Evolutionary conservation across 1,140 invertebrate species (phyloP).

Genomic region (Drosophila mayri): DNA sequence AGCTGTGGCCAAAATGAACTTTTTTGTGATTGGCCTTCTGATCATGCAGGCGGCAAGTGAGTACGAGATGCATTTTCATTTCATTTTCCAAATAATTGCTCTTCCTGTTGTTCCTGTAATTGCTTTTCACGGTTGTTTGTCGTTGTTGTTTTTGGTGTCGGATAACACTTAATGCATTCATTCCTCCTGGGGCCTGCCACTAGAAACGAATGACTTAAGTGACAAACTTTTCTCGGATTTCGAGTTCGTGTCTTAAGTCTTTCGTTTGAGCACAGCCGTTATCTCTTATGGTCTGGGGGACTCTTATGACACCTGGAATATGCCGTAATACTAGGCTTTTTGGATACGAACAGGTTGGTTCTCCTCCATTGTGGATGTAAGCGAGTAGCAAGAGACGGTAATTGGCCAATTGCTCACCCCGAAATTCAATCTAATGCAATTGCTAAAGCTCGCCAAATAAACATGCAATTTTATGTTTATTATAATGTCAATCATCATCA

Average conservation of each 20-base stretch:
- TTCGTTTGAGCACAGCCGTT: conserved; percentile 25
- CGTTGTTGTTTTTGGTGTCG: conserved; percentile 24
- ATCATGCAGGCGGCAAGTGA: conserved; percentile 84
- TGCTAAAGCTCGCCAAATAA: not conserved
- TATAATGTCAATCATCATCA: conserved; percentile 12
- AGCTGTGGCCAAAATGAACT: conserved; percentile 72
- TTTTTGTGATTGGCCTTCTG: conserved; percentile 82
- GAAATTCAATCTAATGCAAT: conserved; percentile 3
- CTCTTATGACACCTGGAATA: conserved; percentile 48
- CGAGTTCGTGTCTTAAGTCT: conserved; percentile 64
- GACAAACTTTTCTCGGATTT: conserved; percentile 33
- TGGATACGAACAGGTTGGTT: conserved; percentile 24
- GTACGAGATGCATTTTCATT: conserved; percentile 52
- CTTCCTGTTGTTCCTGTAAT: conserved; percentile 35
- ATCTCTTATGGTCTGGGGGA: conserved; percentile 14
- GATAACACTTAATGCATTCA: conserved; percentile 25
- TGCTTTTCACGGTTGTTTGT: conserved; percentile 30
- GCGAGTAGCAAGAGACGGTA: not conserved
- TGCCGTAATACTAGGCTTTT: conserved; percentile 35
- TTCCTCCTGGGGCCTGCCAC: conserved; percentile 7
- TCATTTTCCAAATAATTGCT: conserved; percentile 25
- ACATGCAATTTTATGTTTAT: conserved; percentile 2
- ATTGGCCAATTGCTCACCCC: conserved; percentile 28
- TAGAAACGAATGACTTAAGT: conserved; percentile 26
- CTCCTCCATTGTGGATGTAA: conserved; percentile 13